Evolutionary conservation across 2,888 invertebrate species (phyloP), one percentile per base, ranked within the genome.

Genomic region (Imbricaverruca yamaguchii): DNA sequence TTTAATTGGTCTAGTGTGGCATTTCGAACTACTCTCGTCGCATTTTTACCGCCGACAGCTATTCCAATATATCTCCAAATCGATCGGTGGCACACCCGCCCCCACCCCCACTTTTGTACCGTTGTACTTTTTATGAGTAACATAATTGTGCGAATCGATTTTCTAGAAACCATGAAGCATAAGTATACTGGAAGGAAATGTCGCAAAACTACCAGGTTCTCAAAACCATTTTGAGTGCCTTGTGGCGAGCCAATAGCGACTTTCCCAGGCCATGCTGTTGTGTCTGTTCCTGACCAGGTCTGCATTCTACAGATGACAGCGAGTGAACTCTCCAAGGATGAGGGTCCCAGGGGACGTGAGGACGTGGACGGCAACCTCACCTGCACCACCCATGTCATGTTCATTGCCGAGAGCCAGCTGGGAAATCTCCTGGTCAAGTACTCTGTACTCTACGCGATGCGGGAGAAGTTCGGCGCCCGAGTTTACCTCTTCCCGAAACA

Each of bases 391-490:
- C 78, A 78, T 56, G 13, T 78, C 56, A 78, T 78, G 78, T 78
- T 78, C 57, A 7, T 78, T 56, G 78, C 78, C n/a, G 78, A 78
- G 12, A 78, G 78, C 23, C 78, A 78, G n/a, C 78, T 78, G 21
- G 78, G 78, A 18, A 78, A 78, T 56, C 25, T 78, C 55, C 23
- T 78, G 78, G 78, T 57, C 78, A 78, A 78, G 25, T 78, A 78
- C 18, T n/a, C 78, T 6, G 78, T 78, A 6, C 10, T 78, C n/a
- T 78, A 78, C 78, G 78, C 12, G 7, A 12, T 78, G 11, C 55
- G 25, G 18, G 7, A 55, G 23, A 55, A 23, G 21, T 78, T n/a
- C 56, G 23, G 23, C 1, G 57, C 57, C 7, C n/a, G n/a, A 21
- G 78, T 56, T n/a, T 56, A 56, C 78, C 56, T 56, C n/a, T 56